Conservation (phyloP, 2,113 vertebrate species). For the Vimba vimba region DNA sequence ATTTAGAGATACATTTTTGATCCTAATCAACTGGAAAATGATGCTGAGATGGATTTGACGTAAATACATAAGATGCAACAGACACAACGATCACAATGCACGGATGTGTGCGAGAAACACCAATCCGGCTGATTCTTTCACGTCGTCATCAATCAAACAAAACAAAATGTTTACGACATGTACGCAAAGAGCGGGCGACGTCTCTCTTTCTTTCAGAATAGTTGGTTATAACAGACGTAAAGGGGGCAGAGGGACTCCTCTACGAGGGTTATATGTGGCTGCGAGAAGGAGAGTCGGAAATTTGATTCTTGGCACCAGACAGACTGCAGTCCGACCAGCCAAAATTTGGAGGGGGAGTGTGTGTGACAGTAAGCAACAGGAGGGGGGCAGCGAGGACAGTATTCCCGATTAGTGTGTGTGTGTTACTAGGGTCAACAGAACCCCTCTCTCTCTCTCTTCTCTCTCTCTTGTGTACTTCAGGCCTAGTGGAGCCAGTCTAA, state of each 20-base stretch:
- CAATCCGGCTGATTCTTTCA: not conserved
- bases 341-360: constrained; percentile 54
- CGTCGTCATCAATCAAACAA: not conserved
- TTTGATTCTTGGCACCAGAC: constrained; percentile 88
- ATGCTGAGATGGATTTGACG: not conserved
- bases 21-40: not conserved
- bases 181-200: not conserved
- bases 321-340: constrained; percentile 74
- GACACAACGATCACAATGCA: not conserved
- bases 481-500: constrained; percentile 68
- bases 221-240: not conserved
- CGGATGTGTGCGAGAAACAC: not conserved
- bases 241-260: constrained; percentile 51
- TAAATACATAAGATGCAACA: not conserved
- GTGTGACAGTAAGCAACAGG: constrained; percentile 24
- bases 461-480: constrained; percentile 60
- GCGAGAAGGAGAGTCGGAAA: constrained; percentile 87
- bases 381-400: constrained; percentile 40
- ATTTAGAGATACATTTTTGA: not conserved
- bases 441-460: constrained; percentile 55
- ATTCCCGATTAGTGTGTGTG: constrained; percentile 63
- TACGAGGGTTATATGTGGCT: constrained; percentile 84
- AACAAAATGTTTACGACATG: not conserved
- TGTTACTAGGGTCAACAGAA: constrained; percentile 77
- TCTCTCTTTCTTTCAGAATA: constrained; percentile 2